Percentiles rank a stretch among this genome's conserved stretches.
Conservation (phyloP, 2,888 invertebrate genomes). For the Elgonia sp. region DNA sequence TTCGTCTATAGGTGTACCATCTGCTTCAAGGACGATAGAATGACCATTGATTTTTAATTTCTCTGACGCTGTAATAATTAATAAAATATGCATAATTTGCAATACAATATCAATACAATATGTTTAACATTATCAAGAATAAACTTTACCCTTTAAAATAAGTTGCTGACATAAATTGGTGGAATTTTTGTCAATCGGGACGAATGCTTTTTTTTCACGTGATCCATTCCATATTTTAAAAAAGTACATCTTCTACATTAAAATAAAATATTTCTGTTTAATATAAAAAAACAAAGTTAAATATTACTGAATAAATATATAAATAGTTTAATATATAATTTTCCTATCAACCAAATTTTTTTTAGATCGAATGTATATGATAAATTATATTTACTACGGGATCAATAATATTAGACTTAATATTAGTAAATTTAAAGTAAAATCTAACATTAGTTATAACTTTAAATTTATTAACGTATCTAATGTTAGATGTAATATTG, state of each 20-base stretch:
- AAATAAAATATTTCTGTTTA: not conserved
- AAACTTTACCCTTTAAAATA: conserved; percentile 37
- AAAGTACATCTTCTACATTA: conserved; percentile 16
- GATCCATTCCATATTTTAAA: conserved; percentile 34
- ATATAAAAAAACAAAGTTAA: no score
- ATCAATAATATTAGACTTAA: no score
- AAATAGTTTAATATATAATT: no score
- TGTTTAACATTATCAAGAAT: not conserved
- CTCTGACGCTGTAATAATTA: conserved; percentile 27
- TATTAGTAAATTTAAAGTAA: no score
- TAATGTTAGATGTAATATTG: no score
- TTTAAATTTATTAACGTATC: no score
- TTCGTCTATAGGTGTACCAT: conserved; percentile 28
- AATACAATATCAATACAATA: conserved; percentile 5
- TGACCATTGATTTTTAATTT: conserved; percentile 18
- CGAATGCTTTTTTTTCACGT: conserved; percentile 12
- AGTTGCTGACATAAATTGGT: not conserved
- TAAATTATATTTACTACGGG: no score
- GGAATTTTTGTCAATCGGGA: conserved; percentile 7
- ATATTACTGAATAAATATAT: no score
- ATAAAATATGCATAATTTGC: conserved; percentile 2
- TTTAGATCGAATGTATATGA: no score
- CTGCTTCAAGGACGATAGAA: conserved; percentile 24
- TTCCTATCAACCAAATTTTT: no score
- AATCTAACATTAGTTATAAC: no score